phyloP scores from a whole-genome alignment of 2,797 vertebrate genomes.

The Trematomus bernacchii region DNA sequence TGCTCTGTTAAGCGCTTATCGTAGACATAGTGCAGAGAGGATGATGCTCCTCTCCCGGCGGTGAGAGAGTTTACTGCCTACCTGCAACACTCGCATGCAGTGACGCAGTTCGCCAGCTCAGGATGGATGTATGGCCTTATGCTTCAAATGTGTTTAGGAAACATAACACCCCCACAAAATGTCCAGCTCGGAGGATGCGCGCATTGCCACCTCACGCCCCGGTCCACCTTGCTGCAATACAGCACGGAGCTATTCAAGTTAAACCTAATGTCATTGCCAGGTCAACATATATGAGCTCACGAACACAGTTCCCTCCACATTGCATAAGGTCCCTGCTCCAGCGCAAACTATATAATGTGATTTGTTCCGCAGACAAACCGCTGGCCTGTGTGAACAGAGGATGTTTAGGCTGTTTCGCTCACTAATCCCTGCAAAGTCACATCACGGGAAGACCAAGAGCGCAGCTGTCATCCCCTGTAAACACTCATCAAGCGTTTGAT shows the following conservation, averaged over 20 bases:
- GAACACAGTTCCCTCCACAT: conserved; percentile 48
- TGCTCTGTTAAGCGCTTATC: conserved; percentile 70
- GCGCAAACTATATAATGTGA: conserved; percentile 6
- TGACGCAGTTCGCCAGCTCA: conserved; percentile 86
- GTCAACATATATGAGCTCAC: conserved; percentile 50
- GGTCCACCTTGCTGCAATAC: conserved; percentile 63
- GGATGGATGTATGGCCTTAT: conserved; percentile 55
- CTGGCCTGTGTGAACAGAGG: conserved; percentile 40
- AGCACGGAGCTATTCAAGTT: conserved; percentile 36
- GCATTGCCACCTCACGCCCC: conserved; percentile 53
- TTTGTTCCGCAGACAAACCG: conserved; percentile 29
- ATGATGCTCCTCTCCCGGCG: conserved; percentile 73
- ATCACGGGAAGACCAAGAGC: conserved; percentile 67
- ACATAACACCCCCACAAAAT: conserved; percentile 47
- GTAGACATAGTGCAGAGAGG: conserved; percentile 66
- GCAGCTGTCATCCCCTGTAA: conserved; percentile 57
- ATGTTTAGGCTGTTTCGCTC: conserved; percentile 47
- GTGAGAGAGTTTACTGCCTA: conserved; percentile 72
- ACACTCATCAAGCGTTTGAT: conserved; percentile 22
- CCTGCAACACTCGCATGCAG: conserved; percentile 81
- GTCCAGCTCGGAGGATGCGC: conserved; percentile 49
- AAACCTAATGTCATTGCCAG: conserved; percentile 63
- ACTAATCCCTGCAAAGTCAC: conserved; percentile 63
- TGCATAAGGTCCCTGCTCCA: conserved; percentile 32
- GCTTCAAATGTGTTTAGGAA: conserved; percentile 54